A percentile compares a stretch with the other conserved stretches of the same genome.
Conservation (phyloP, 2,113 vertebrate genomes). For the Numenius arquata region DNA sequence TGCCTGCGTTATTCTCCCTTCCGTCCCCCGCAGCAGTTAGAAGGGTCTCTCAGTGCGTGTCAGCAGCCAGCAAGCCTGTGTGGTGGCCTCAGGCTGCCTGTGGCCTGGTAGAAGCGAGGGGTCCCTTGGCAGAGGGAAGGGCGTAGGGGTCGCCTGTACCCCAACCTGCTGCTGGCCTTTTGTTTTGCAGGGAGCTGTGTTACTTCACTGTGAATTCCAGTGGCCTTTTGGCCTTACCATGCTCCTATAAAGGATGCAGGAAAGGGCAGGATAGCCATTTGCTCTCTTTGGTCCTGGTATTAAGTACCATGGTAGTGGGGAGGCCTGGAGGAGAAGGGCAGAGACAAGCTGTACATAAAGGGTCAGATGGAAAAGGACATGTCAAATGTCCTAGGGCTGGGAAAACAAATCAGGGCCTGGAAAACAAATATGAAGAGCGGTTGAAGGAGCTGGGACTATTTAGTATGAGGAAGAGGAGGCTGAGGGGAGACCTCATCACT, state of each 20-base stretch:
- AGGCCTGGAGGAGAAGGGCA: background rate
- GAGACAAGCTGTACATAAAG: background rate
- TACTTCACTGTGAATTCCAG: too few relatives aligned
- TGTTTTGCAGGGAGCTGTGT: background rate
- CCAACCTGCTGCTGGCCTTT: rapidly evolving
- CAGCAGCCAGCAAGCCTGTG: background rate
- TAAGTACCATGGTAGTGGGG: background rate
- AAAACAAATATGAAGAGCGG: too few relatives aligned
- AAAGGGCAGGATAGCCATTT: background rate
- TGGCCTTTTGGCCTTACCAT: rapidly evolving
- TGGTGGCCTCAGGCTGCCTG: too few relatives aligned
- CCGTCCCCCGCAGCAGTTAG: rapidly evolving
- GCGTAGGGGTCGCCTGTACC: rapidly evolving
- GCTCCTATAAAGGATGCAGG: rapidly evolving
- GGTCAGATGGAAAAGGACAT: background rate
- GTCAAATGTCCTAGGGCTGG: too few relatives aligned
- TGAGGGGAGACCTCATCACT: too few relatives aligned
- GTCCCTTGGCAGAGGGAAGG: background rate
- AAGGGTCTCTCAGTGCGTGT: background rate
- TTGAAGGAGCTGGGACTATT: too few relatives aligned
- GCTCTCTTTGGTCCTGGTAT: background rate
- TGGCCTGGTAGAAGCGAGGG: background rate
- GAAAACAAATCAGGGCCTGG: too few relatives aligned
- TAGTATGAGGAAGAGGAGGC: too few relatives aligned
- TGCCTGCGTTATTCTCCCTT: background rate